Percentiles rank a stretch among this genome's conserved stretches.
phyloP scores from a whole-genome alignment of 2,888 invertebrate genomes.

The Leptopterna dolabrata region DNA sequence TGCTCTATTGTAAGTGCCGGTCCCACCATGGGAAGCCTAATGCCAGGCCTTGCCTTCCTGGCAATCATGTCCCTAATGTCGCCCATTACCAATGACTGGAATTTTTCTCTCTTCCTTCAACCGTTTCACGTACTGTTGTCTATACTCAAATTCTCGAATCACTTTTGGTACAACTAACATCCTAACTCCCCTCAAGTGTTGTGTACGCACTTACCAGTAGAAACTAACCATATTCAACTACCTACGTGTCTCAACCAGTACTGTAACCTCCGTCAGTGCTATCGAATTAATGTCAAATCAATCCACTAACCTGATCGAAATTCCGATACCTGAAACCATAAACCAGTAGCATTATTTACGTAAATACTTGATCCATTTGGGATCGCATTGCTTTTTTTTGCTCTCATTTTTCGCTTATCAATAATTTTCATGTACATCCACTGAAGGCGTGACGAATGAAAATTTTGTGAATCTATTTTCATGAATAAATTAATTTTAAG shows the following conservation, averaged over 20 bases:
- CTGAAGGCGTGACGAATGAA: neutral
- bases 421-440: neutral
- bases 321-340: no score
- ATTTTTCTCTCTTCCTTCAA: slow-evolving; percentile 29
- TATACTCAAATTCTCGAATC: neutral
- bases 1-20: slow-evolving; percentile 32
- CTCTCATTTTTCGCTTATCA: neutral
- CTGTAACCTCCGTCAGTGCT: neutral
- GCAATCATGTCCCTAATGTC: slow-evolving; percentile 53
- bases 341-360: neutral
- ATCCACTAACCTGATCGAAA: neutral
- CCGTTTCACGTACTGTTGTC: neutral
- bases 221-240: neutral
- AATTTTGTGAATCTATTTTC: neutral
- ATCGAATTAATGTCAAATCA: neutral
- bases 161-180: neutral
- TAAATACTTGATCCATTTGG: neutral
- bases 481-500: slow-evolving; percentile 44
- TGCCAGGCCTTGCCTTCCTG: slow-evolving; percentile 23
- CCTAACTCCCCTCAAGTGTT: neutral
- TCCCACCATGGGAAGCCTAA: slow-evolving; percentile 47
- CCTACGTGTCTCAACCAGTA: neutral
- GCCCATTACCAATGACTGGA: slow-evolving; percentile 53
- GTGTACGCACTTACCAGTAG: neutral
- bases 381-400: neutral